Evolutionary conservation across 2,797 vertebrate genomes (phyloP), one percentile per base, ranked within the genome.

Genomic region (Megaceryle alcyon): DNA sequence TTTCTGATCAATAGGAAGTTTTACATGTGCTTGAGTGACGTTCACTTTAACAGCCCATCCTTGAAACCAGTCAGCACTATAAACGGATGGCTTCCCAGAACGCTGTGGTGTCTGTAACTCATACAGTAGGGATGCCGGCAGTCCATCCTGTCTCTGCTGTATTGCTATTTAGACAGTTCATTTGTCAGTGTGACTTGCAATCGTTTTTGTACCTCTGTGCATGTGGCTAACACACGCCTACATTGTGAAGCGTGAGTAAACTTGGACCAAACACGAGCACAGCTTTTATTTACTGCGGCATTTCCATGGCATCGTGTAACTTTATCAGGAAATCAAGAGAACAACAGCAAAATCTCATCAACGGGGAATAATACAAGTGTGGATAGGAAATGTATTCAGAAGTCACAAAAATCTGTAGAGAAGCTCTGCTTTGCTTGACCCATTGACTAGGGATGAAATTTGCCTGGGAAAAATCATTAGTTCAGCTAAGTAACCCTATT

Each of bases 1-100:
- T 77, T 88, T 86, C 48, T 92, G 81, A 92, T 90, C 96, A 49
- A 79, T 80, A 73, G 66, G 0, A 78, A 81, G 49, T 75, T 94
- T 86, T 57, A 39, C 18, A 3, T 37, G 5, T 44, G 5, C 33
- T 86, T 61, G 86, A 94, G 85, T 56, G 94, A 16, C 0, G 0
- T 48, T 65, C 26, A 22, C 14, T 56, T n/a, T 54, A 72, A 65
- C 76, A 79, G 85, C 70, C 79, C 43, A 41, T 89, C 72, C 87
- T 6, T 26, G 92, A 39, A 82, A 71, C 28, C 59, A 68, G 61
- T 43, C 91, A 81, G 94, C 84, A 43, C 44, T 73, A 25, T 26
- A 63, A 22, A 39, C 20, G 14, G 69, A 16, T 43, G 46, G 33
- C 39, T 93, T 92, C 83, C 91, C 94, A 57, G 88, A 73, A 87